These are phyloP conservation scores for Lerista edwardsae DNA, from an alignment of 2,797 vertebrate genomes.

Conservation along the genomic window DNA sequence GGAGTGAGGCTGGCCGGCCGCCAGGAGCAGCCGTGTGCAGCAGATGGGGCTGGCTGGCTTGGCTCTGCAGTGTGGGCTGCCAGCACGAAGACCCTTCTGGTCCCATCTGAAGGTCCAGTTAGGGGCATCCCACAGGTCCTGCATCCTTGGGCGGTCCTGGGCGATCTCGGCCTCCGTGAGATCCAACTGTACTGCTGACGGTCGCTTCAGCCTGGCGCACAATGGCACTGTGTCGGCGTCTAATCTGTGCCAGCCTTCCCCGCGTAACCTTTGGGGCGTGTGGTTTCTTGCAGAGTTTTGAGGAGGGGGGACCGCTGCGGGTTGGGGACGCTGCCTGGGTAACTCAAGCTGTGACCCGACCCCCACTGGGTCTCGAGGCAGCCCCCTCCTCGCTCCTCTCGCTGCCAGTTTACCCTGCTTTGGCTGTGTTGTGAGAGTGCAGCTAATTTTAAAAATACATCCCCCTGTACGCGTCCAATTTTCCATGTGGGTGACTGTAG, in stretches of 20 bases:
- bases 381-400: not conserved
- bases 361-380: not conserved
- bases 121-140: too few relatives aligned
- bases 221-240: too few relatives aligned
- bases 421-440: not conserved
- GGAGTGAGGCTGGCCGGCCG: constrained; percentile 62
- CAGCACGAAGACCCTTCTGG: not conserved
- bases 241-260: not conserved
- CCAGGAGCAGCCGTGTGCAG: constrained; percentile 63
- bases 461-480: constrained; percentile 36
- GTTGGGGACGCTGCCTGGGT: not conserved
- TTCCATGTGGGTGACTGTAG: constrained; percentile 33
- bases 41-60: constrained; percentile 66
- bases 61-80: constrained; percentile 37
- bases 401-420: not conserved
- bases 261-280: fast-evolving
- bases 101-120: too few relatives aligned
- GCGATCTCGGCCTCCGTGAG: too few relatives aligned
- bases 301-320: too few relatives aligned
- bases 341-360: not conserved
- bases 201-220: not conserved
- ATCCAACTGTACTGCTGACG: too few relatives aligned
- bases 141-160: not conserved
- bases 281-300: too few relatives aligned
- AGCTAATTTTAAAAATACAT: constrained; percentile 37